Percentiles rank a stretch among this genome's conserved stretches.
Evolutionary conservation across 1,140 invertebrate genomes (phyloP).

Genomic region (Matsumurasca onukii): DNA sequence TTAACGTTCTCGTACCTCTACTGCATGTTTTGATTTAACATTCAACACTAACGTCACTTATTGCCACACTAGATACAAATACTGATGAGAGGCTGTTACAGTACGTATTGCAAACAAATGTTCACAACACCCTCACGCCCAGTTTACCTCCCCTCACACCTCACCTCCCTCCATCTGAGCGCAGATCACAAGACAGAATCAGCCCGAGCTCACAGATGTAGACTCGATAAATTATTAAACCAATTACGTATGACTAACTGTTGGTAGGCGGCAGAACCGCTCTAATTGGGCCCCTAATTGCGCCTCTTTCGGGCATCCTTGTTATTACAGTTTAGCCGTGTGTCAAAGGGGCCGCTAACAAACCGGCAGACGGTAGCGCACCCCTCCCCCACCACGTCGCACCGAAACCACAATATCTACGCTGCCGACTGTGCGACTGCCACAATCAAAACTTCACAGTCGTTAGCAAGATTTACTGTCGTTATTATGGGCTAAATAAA

Average conservation of each 20-base stretch:
- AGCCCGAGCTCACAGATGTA: background rate
- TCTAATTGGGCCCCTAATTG: constrained; percentile 14
- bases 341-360: background rate
- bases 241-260: constrained; percentile 22
- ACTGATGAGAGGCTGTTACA: too few species aligned
- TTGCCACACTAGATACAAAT: too few species aligned
- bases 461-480: too few species aligned
- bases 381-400: background rate
- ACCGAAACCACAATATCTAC: too few species aligned
- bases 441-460: too few species aligned
- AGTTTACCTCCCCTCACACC: background rate
- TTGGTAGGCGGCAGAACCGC: background rate
- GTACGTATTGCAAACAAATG: too few species aligned
- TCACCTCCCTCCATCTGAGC: background rate
- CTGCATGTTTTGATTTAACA: too few species aligned
- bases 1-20: too few species aligned
- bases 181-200: background rate
- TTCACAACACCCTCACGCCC: too few species aligned
- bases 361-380: background rate
- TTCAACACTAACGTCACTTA: too few species aligned
- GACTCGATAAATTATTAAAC: constrained; percentile 17
- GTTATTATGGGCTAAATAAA: too few species aligned
- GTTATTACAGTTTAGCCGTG: constrained; percentile 7
- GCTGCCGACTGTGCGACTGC: too few species aligned
- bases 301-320: constrained; percentile 18